Evolutionary conservation across 2,113 vertebrate species (phyloP).

Genomic region (Tupaia chinensis): DNA sequence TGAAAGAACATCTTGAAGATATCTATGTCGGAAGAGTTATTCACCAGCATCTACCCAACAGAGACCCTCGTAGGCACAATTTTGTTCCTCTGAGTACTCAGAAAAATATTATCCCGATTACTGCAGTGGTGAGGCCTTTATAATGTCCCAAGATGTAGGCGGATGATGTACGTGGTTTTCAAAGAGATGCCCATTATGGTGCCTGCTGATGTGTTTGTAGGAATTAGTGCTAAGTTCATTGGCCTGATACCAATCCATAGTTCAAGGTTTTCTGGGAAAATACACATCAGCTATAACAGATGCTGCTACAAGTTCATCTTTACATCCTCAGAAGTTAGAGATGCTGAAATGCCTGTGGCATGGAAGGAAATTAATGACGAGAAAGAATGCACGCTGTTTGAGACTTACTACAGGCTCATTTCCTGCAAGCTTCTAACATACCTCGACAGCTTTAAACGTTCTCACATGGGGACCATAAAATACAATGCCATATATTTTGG

Average conservation of each 20-base stretch:
- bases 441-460: constrained; percentile 89
- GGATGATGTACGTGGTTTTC: constrained; percentile 92
- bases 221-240: constrained; percentile 91
- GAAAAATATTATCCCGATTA: constrained; percentile 92
- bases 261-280: constrained; percentile 92
- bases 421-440: constrained; percentile 94
- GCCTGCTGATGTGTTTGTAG: constrained; percentile 90
- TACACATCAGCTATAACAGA: constrained; percentile 92
- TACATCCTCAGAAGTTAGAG: constrained; percentile 88
- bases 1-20: constrained; percentile 90
- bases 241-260: constrained; percentile 93
- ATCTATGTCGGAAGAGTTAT: constrained; percentile 92
- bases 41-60: constrained; percentile 88
- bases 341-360: constrained; percentile 85
- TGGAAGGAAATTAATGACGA: constrained; percentile 90
- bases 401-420: constrained; percentile 94
- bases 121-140: constrained; percentile 89
- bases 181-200: constrained; percentile 75
- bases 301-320: constrained; percentile 97
- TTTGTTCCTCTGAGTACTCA: constrained; percentile 89
- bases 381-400: constrained; percentile 88
- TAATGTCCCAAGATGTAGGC: constrained; percentile 93
- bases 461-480: constrained; percentile 79
- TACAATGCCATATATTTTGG: constrained; percentile 73
- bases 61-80: constrained; percentile 86